Conservation (phyloP, 2,888 invertebrate species). For the Diaprepes abbreviatus region DNA sequence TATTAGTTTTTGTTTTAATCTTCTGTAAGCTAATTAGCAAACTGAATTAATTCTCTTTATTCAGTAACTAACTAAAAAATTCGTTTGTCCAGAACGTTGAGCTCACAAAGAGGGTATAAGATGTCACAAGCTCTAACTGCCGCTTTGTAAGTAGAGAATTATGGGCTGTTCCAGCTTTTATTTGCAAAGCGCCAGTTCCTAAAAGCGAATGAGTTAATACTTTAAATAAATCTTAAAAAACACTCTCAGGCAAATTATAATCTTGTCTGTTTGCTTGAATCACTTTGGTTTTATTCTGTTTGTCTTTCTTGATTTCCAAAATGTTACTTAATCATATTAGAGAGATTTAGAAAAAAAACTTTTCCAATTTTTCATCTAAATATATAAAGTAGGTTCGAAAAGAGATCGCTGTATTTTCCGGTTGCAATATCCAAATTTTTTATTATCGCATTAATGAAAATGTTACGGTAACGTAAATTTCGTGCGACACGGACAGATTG, state of each 20-base stretch:
- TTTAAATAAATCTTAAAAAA: slow-evolving; percentile 13
- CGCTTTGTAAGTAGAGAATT: slow-evolving; percentile 33
- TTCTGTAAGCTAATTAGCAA: slow-evolving; percentile 2
- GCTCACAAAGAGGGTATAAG: slow-evolving; percentile 11
- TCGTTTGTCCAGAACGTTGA: slow-evolving; percentile 24
- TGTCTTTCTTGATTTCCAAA: too few relatives aligned
- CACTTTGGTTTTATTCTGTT: not conserved
- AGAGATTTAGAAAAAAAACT: too few relatives aligned
- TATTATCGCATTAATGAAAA: too few relatives aligned
- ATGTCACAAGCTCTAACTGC: slow-evolving; percentile 45
- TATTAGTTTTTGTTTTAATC: too few relatives aligned
- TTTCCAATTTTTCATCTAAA: too few relatives aligned
- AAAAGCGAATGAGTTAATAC: slow-evolving; percentile 32
- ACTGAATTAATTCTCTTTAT: slow-evolving; percentile 8
- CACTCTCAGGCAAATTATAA: slow-evolving; percentile 11
- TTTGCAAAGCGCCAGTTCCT: slow-evolving; percentile 20
- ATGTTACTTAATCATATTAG: too few relatives aligned
- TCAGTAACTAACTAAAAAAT: slow-evolving; percentile 15
- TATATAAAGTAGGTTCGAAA: too few relatives aligned
- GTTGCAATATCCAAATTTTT: too few relatives aligned
- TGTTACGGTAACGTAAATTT: too few relatives aligned
- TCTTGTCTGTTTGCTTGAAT: not conserved
- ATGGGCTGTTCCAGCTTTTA: slow-evolving; percentile 20
- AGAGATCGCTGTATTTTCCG: too few relatives aligned
- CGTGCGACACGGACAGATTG: too few relatives aligned